Evolutionary conservation across 2,113 vertebrate species (phyloP).

Genomic region (Menura novaehollandiae): DNA sequence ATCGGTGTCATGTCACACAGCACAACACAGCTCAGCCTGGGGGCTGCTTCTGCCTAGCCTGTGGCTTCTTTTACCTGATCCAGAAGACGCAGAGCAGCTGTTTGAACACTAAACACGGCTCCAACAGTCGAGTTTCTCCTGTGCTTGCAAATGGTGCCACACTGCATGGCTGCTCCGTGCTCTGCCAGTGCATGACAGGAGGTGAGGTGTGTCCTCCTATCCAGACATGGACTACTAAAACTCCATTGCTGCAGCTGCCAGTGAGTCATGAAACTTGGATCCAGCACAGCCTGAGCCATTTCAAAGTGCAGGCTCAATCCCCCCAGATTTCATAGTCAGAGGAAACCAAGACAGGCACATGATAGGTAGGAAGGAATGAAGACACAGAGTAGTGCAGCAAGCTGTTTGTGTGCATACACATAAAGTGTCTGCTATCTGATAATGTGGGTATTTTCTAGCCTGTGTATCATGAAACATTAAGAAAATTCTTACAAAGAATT

Average conservation of each 20-base stretch:
- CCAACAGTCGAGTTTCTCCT: neutral
- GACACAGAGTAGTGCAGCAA: neutral
- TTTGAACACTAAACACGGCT: neutral
- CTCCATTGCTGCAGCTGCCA: neutral
- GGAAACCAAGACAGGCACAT: neutral
- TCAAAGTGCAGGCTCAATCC: neutral
- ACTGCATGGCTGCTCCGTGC: accelerated
- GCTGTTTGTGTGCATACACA: neutral
- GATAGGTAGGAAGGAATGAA: neutral
- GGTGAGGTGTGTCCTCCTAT: neutral
- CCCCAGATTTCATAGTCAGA: neutral
- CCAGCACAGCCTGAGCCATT: neutral
- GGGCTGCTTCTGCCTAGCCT: neutral
- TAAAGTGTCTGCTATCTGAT: neutral
- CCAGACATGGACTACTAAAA: neutral
- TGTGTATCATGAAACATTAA: neutral
- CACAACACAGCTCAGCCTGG: neutral
- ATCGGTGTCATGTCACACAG: neutral
- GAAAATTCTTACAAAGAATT: neutral
- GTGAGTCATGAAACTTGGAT: neutral
- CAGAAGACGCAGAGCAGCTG: neutral
- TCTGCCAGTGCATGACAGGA: neutral
- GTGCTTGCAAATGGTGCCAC: neutral
- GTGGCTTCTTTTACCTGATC: neutral
- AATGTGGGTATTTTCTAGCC: neutral